phyloP scores from a whole-genome alignment of 2,113 vertebrate genomes.

The Leptodactylus fuscus region DNA sequence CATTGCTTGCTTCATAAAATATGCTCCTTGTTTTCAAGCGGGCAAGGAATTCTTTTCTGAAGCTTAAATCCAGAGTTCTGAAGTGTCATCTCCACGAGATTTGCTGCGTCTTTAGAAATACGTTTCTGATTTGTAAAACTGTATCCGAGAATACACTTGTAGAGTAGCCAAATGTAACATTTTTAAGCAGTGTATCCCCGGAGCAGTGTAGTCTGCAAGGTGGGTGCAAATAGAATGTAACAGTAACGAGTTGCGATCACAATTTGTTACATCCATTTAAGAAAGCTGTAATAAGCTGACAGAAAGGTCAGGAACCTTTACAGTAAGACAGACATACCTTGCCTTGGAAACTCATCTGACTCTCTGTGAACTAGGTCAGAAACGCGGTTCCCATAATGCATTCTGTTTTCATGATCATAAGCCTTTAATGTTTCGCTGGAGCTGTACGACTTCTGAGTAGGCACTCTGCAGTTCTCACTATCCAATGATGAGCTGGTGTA shows the following conservation, averaged over 20 bases:
- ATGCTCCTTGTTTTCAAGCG: neutral
- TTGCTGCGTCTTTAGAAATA: neutral
- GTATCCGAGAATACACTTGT: neutral
- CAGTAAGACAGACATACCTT: slow-evolving; percentile 79
- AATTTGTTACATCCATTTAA: slow-evolving; percentile 33
- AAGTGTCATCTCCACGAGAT: neutral
- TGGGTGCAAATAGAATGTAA: slow-evolving; percentile 21
- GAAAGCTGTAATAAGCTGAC: slow-evolving; percentile 18
- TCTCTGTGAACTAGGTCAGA: slow-evolving; percentile 94
- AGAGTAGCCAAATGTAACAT: neutral
- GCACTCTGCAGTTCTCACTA: slow-evolving; percentile 90
- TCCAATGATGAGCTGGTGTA: slow-evolving; percentile 92
- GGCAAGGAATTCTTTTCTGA: neutral
- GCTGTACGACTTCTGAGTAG: slow-evolving; percentile 97
- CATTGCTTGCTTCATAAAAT: neutral
- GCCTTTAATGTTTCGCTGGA: slow-evolving; percentile 96
- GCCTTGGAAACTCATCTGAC: slow-evolving; percentile 91
- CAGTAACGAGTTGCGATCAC: neutral
- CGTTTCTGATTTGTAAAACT: neutral
- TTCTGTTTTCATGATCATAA: slow-evolving; percentile 90
- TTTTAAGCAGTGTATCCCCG: slow-evolving; percentile 45
- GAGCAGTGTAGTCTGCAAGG: neutral
- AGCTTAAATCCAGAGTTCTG: no score
- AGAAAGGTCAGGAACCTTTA: slow-evolving; percentile 36
- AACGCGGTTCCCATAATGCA: slow-evolving; percentile 91